phyloP scores from a whole-genome alignment of 53 echinoderm and acorn worm genomes.

The Luidia sarsii region DNA sequence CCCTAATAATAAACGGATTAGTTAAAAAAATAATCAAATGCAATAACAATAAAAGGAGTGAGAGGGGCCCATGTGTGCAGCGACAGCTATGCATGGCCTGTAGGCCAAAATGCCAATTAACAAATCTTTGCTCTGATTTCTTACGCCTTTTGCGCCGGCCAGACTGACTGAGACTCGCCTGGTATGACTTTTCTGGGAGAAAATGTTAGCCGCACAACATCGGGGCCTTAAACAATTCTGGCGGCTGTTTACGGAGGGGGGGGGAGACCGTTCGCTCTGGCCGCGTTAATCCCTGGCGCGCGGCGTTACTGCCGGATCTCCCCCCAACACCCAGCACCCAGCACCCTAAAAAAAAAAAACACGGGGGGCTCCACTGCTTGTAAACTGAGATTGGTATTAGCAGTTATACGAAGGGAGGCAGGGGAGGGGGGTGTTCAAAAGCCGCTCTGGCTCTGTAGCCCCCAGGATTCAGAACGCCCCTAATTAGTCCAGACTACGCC shows the following conservation, averaged over 20 bases:
- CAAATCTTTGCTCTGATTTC: constrained; percentile 15
- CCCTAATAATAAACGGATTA: too few species aligned
- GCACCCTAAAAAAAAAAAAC: too few species aligned
- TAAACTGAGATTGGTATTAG: constrained; percentile 37
- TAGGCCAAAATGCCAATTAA: constrained; percentile 2
- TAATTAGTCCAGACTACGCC: constrained; percentile 27
- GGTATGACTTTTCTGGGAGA: neutral
- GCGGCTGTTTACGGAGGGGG: constrained; percentile 38
- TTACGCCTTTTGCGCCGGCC: neutral
- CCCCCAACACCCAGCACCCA: too few species aligned
- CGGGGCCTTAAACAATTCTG: neutral
- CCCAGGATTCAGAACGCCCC: neutral
- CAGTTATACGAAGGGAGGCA: too few species aligned
- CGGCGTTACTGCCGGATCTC: too few species aligned
- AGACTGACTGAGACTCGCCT: neutral
- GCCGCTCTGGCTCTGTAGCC: neutral
- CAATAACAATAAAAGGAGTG: too few species aligned
- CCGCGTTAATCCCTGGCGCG: neutral
- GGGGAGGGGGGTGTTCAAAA: constrained; percentile 15
- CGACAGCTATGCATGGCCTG: neutral
- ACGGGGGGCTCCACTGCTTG: too few species aligned
- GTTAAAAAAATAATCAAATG: too few species aligned
- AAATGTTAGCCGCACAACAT: neutral
- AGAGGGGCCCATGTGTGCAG: too few species aligned
- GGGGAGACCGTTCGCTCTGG: neutral